These are phyloP conservation scores for Meloidogyne hapla DNA, from an alignment of 1,140 invertebrate genomes.

Conservation along the genomic window DNA sequence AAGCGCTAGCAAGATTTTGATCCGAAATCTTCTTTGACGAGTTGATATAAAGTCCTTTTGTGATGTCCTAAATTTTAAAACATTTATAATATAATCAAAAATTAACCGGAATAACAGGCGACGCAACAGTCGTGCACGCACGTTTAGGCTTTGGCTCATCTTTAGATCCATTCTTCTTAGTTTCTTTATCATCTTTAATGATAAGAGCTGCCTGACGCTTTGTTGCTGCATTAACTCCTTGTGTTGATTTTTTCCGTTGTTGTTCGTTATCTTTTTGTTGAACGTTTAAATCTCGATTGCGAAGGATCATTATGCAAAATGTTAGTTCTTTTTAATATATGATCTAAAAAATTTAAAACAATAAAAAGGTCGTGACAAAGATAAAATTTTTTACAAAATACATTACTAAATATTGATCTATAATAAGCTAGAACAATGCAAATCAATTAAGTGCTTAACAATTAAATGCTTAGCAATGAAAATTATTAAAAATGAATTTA, in stretches of 20 bases:
- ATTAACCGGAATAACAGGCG: background rate
- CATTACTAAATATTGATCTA: too few relatives aligned
- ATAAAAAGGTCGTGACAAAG: too few relatives aligned
- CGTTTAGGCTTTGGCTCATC: slow-evolving; percentile 22
- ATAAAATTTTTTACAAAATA: too few relatives aligned
- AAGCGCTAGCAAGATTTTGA: background rate
- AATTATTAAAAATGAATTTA: too few relatives aligned
- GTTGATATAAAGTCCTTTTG: background rate
- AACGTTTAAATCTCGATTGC: slow-evolving; percentile 31
- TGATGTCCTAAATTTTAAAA: background rate
- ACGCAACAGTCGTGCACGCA: slow-evolving; percentile 1
- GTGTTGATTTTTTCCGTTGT: slow-evolving; percentile 17
- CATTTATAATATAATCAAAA: background rate
- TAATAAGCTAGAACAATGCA: too few relatives aligned
- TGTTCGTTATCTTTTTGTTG: slow-evolving; percentile 15
- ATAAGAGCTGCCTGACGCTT: slow-evolving; percentile 25
- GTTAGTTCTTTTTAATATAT: slow-evolving; percentile 4
- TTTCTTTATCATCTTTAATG: slow-evolving; percentile 1
- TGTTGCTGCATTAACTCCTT: background rate
- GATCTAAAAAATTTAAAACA: background rate
- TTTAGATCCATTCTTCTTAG: background rate
- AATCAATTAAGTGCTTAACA: too few relatives aligned
- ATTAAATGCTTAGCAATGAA: too few relatives aligned
- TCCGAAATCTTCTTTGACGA: background rate
- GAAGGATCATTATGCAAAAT: slow-evolving; percentile 27